These are phyloP conservation scores for Corynorhinus townsendii DNA, from an alignment of 2,113 vertebrate species.

Conservation along the genomic window DNA sequence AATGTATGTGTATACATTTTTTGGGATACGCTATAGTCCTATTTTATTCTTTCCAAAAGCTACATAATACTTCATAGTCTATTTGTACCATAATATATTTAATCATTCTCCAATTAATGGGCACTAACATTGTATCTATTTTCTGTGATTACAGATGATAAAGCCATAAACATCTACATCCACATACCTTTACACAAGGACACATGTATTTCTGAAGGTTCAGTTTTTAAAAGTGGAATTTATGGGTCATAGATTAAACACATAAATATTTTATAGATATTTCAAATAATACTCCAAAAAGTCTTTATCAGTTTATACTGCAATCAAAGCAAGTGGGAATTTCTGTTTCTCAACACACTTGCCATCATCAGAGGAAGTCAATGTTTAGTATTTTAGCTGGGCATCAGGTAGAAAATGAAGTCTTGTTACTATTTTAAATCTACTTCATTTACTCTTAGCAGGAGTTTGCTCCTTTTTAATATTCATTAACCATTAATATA, in stretches of 20 bases:
- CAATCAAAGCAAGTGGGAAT: neutral
- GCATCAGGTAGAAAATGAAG: neutral
- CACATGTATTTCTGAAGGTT: neutral
- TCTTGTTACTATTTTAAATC: neutral
- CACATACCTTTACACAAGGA: neutral
- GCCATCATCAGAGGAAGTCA: neutral
- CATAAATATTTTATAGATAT: neutral
- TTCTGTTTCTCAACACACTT: neutral
- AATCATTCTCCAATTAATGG: neutral
- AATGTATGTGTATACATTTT: too few relatives aligned
- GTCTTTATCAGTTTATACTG: neutral
- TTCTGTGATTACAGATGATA: neutral
- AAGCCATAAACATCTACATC: neutral
- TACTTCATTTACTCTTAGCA: neutral
- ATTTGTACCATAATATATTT: neutral
- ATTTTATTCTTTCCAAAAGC: neutral
- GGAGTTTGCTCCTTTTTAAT: neutral
- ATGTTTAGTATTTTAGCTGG: neutral
- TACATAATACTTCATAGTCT: neutral
- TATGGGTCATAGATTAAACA: neutral
- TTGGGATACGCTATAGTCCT: too few relatives aligned
- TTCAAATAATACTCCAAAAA: neutral
- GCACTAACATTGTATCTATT: neutral
- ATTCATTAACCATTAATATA: neutral
- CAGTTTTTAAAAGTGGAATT: neutral